These are phyloP conservation scores for Scyliorhinus canicula DNA, from an alignment of 2,797 vertebrate genomes.

Conservation along the genomic window DNA sequence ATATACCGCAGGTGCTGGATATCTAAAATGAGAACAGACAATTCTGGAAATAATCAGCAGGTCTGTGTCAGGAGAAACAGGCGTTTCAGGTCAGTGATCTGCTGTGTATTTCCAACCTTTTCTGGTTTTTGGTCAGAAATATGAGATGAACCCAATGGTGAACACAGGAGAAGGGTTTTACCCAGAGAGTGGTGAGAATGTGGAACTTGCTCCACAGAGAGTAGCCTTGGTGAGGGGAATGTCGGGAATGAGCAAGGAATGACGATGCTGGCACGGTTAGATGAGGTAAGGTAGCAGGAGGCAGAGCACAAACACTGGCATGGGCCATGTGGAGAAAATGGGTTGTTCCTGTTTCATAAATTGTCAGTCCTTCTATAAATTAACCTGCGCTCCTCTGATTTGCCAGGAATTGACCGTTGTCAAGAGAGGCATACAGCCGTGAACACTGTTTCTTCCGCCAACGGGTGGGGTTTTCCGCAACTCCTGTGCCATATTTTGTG, in stretches of 20 bases:
- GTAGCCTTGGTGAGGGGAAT: not conserved
- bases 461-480: too few relatives aligned
- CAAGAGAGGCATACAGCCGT: not conserved
- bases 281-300: not conserved
- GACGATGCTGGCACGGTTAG: not conserved
- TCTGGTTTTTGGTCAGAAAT: not conserved
- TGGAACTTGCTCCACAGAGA: not conserved
- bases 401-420: not conserved
- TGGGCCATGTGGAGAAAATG: not conserved
- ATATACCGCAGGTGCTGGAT: not conserved
- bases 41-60: too few relatives aligned
- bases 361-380: not conserved
- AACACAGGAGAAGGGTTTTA: not conserved
- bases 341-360: not conserved
- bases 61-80: too few relatives aligned
- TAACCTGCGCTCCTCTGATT: not conserved
- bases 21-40: too few relatives aligned
- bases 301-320: not conserved
- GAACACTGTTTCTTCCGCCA: too few relatives aligned
- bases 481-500: too few relatives aligned
- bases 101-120: too few relatives aligned
- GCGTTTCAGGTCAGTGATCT: too few relatives aligned
- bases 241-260: too few relatives aligned
- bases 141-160: not conserved
- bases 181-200: not conserved